These are phyloP conservation scores for Huso huso DNA, from an alignment of 2,797 vertebrate genomes.

Conservation along the genomic window DNA sequence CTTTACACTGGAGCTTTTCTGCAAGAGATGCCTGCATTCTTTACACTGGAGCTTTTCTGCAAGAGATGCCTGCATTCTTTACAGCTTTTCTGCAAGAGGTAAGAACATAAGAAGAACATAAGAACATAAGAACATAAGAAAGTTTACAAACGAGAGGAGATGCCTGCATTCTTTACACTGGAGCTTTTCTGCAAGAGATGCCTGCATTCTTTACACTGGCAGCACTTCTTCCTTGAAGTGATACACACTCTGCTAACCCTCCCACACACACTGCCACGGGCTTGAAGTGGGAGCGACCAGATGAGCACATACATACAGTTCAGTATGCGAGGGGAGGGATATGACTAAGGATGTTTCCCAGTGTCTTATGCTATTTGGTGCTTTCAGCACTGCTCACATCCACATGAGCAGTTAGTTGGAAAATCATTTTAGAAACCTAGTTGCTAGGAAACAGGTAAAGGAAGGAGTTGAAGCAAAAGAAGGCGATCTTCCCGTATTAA, in stretches of 20 bases:
- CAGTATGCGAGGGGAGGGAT: neutral
- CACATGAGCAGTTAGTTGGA: slow-evolving; percentile 4
- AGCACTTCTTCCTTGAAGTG: neutral
- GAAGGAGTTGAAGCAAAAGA: too few relatives aligned
- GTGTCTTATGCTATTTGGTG: neutral
- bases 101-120: too few relatives aligned
- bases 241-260: neutral
- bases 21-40: too few relatives aligned
- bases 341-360: neutral
- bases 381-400: neutral
- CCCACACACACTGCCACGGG: neutral
- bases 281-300: neutral
- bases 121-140: too few relatives aligned
- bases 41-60: too few relatives aligned
- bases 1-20: neutral
- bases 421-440: slow-evolving; percentile 9
- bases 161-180: too few relatives aligned
- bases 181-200: too few relatives aligned
- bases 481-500: too few relatives aligned
- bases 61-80: neutral
- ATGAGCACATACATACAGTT: neutral
- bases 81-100: neutral
- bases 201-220: neutral
- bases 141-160: too few relatives aligned
- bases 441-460: slow-evolving; percentile 13